Base-by-base conservation (phyloP, 1,140 invertebrate genomes). In the Protaetia brevitarsis region DNA sequence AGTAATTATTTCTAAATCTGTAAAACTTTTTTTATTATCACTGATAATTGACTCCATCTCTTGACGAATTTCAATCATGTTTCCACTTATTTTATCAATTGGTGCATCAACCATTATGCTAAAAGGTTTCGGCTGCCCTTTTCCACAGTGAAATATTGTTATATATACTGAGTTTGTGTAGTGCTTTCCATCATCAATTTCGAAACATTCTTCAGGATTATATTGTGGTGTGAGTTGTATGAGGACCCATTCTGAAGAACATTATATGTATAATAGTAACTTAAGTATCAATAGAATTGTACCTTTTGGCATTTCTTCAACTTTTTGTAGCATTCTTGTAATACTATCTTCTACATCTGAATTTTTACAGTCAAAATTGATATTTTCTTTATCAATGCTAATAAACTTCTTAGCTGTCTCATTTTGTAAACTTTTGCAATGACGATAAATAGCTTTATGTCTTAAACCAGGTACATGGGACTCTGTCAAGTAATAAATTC, bases 1-100 rank as follows among this genome's bases (percentile, higher is more conserved):
- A 28, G 26, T 5, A 27, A 6, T 27, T 2, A n/a, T 11, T n/a
- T 27, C 29, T 27, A 30, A 16, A 58, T 28, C 16, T 27, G 56
- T 27, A 28, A 28, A 28, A 27, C 56, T 58, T 27, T 27, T 28
- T 28, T 27, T 58, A 28, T 58, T 58, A 27, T 58, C 56, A 2
- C 6, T 23, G 11, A 58, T 29, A 58, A 58, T 58, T 7, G 56
- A 58, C 16, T 58, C 56, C 56, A 58, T 58, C 21, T 58, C 56
- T 58, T 29, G 26, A 8, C 28, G 8, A 58, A 58, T 58, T 10
- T 27, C 10, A 27, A 58, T 58, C 5, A 27, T 13, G 8, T 27
- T 29, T 28, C 56, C 56, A n/a, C 10, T 28, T 16, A 58, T 29
- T 45, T 19, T 45, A 58, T 58, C 56, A n/a, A 28, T 8, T n/a